Base-by-base conservation (phyloP, 2,888 invertebrate species). In the Callyntrura sp. region DNA sequence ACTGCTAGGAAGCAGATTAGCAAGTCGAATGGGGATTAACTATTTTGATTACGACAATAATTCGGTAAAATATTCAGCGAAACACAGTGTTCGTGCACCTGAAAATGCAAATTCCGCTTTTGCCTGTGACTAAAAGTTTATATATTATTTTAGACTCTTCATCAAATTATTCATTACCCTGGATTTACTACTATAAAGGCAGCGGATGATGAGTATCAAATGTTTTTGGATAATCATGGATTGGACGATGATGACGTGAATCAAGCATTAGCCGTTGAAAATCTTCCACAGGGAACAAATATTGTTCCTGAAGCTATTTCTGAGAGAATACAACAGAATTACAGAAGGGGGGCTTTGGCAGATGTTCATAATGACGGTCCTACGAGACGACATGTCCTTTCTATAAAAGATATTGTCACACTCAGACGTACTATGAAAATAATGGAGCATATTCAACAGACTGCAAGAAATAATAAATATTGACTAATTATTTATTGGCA, bases 1-100 rank as follows among this genome's bases (percentile, higher is more conserved):
- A 20, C 48, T 89, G 35, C 28, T 83, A 4, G 89, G 89, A 25
- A 85, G 84, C 25, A 28, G 89, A 11, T 25, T 89, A 43, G 89
- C 89, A 4, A 55, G 35, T 57, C 65, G 79, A 25, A 89, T 89
- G 89, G 89, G 89, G 0, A 85, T 89, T 14, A 89, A 89, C 48
- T 89, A 89, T 35, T 89, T 89, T 79, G 89, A 89, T 45, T 85
- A 84, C 43, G 85, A 89, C 8, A 68, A 78, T 70, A 89, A 89
- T 57, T 89, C 89, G 76, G 89, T 89, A 68, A 45, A 14, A 68
- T 65, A 43, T 81, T 9, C 8, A 20, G 20, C 5, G 4, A 62
- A 62, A 4, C 28, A 8, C 8, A 20, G 1, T 45, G 8, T 20
- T 76, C 20, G 9, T 48, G n/a, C 43, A 51, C 28, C 17, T 9